Base-by-base conservation (phyloP, 2,888 invertebrate genomes). In the Tenthredo distinguenda region DNA sequence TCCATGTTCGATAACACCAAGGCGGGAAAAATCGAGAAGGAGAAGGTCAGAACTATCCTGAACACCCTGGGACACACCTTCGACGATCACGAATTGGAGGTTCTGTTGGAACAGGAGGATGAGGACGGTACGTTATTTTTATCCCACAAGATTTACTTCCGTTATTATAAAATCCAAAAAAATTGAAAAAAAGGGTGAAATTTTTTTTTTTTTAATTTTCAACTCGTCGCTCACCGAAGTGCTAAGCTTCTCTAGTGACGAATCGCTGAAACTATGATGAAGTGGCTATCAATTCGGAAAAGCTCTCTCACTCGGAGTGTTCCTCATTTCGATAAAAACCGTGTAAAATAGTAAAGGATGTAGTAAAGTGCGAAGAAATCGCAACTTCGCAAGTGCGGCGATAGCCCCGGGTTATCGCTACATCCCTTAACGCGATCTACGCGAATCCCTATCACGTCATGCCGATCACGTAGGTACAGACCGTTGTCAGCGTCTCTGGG, bases 1-100 rank as follows among this genome's bases (percentile, higher is more conserved):
- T 96, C 96, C 92, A 97, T 97, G 97, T 97, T 97, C 94, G 97
- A 97, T 93, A 96, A 97, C 37, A 95, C 95, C 90, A 97, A 97
- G 91, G 95, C 96, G 88, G 97, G 97, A 50, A 95, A 95, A 89
- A 97, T 97, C 86, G 97, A 97, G 90, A 97, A 96, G 91, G 97
- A 97, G 91, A 97, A 97, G 92, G 96, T 97, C 1, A 94, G 96
- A 58, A 97, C 96, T 55, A 97, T 97, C 89, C 95, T 97, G 79
- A 97, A 97, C 93, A 97, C 97, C 2, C 95, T 97, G 94, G 97
- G 97, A 43, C 97, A 97, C 92, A 96, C 96, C 89, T 97, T 96
- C 90, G 97, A 97, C 90, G 97, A 97, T 90, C 94, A 95, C 71
- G 97, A 97, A 90, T 94, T 98, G 81, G 97, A 98, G 91, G 95